Conservation (phyloP, 2,888 invertebrate species). For the Gerris lacustris region DNA sequence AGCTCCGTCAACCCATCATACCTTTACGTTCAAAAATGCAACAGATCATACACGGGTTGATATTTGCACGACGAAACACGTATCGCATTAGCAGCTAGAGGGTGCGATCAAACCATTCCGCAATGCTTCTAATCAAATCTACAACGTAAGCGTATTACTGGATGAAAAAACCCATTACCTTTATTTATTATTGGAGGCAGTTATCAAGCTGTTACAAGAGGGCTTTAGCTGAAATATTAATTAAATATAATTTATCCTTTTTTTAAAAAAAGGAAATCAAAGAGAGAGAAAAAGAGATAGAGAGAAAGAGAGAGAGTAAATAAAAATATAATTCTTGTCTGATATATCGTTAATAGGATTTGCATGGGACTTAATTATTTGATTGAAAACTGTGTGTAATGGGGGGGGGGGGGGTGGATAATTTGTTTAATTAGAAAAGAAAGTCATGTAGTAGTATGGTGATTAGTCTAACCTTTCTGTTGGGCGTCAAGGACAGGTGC, state of each 20-base stretch:
- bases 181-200: background rate
- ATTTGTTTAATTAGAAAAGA: no score
- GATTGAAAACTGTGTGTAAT: background rate
- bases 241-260: conserved; percentile 6
- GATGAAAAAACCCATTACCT: background rate
- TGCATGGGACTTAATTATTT: background rate
- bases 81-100: no score
- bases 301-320: background rate
- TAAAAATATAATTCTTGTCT: background rate
- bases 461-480: conserved; percentile 35
- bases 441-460: no score
- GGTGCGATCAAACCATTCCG: no score
- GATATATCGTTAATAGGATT: background rate
- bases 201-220: conserved; percentile 16
- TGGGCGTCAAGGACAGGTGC: conserved; percentile 33
- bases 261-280: background rate
- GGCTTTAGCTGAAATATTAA: conserved; percentile 19
- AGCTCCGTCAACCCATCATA: no score
- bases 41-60: no score
- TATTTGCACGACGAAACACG: no score
- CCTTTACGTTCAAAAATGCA: no score
- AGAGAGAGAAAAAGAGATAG: background rate
- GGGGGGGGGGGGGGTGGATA: background rate
- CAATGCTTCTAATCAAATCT: background rate
- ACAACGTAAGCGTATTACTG: background rate